Base-by-base conservation (phyloP, 1,140 invertebrate species). In the Dinoponera quadriceps region DNA sequence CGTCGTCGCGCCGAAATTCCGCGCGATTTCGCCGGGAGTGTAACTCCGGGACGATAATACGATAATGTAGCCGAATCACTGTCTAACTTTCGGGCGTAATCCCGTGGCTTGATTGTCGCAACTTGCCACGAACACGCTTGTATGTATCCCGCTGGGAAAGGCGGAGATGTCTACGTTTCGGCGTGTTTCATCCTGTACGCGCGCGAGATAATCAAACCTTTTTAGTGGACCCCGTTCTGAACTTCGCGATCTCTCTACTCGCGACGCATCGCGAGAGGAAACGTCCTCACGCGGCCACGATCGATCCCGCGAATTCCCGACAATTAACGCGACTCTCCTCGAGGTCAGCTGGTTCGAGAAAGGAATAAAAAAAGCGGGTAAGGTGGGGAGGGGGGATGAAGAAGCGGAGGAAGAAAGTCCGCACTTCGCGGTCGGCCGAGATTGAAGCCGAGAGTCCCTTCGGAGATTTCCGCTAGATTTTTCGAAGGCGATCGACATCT, bases 381-480 rank as follows among this genome's bases (percentile, higher is more conserved):
- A 3, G 33, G 2, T 7, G 33, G 7, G 33, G 33, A 7, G 33
- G 7, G 33, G 7, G 33, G 38, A 44, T 7, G 7, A 44, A 9
- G 38, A 44, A 9, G 38, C 4, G 9, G 38, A 9, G 11, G 38
- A 44, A 44, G 38, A 44, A 44, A 51, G 59, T 66, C 33, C 11
- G 44, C 75, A 62, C 83, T 85, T 62, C 75, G 85, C 72, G 87
- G 82, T 88, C 72, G 73, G 59, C 60, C 54, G 48, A 57, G 65
- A 80, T 80, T 48, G 65, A 80, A 80, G 51, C 18, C 51, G 38
- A 33, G 33, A 44, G 33, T 48, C 44, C 65, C 33, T 29, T 49
- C 22, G 38, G 65, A 44, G 75, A 69, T 69, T 71, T 80, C 38
- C 65, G 29, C 22, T 57, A 57, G 51, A 71, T 80, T 69, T 57